Evolutionary conservation across 2,113 vertebrate species (phyloP).

Genomic region (Entomyzon cyanotis): DNA sequence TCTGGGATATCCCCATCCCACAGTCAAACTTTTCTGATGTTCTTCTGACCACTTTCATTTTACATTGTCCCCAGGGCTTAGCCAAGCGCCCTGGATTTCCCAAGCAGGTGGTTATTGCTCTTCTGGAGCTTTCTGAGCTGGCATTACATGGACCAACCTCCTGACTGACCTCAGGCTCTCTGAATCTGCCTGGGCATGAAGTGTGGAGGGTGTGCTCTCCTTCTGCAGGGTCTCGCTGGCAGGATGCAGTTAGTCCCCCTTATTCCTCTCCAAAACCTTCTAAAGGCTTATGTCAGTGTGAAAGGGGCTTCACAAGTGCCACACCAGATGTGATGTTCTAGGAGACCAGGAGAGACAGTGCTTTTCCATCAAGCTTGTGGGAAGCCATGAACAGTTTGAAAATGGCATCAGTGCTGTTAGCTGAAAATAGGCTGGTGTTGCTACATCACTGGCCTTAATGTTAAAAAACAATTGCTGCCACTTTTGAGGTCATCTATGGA

Average conservation of each 20-base stretch:
- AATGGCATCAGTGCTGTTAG: neutral
- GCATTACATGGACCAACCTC: neutral
- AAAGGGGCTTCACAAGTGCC: neutral
- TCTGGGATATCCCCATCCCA: neutral
- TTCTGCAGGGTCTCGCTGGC: neutral
- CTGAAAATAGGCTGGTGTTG: neutral
- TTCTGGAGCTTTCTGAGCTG: neutral
- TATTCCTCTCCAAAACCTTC: neutral
- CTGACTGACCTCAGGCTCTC: neutral
- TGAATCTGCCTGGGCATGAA: neutral
- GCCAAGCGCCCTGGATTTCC: neutral
- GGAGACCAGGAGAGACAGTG: neutral
- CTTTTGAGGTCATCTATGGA: neutral
- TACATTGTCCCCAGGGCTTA: neutral
- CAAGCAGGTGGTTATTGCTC: neutral
- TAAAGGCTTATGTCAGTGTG: neutral
- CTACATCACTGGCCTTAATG: neutral
- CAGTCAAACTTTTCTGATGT: neutral
- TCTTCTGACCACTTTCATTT: constrained; percentile 18
- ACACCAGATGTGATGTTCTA: neutral
- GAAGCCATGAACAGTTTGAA: neutral
- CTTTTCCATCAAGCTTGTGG: neutral
- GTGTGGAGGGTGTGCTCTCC: neutral
- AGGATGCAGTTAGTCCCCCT: neutral
- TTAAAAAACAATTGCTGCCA: neutral